Percentiles rank a stretch among this genome's conserved stretches.
Evolutionary conservation across 2,797 vertebrate species (phyloP).

Genomic region (Morelia viridis): DNA sequence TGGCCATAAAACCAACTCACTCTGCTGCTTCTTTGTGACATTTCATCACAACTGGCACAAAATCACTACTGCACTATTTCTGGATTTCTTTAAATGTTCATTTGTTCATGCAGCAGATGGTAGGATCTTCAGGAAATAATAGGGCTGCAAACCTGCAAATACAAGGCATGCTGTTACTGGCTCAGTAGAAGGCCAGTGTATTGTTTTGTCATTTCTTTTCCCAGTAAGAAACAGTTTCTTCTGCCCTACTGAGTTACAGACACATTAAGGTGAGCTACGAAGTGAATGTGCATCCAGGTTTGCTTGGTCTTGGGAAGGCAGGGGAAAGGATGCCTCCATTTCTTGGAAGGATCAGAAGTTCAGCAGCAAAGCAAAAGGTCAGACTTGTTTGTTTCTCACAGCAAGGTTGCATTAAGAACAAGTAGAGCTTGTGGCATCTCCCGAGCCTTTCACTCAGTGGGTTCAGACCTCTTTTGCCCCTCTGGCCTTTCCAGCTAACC

Average conservation of each 20-base stretch:
- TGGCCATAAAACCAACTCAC: not conserved
- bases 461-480: conserved; percentile 9
- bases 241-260: not conserved
- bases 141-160: not conserved
- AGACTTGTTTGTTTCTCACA: conserved; percentile 41
- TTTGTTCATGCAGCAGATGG: not conserved
- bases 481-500: not conserved
- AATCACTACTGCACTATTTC: not conserved
- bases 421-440: not conserved
- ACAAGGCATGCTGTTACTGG: not conserved
- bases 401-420: conserved; percentile 37
- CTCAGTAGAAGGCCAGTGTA: not conserved
- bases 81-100: not conserved
- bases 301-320: not conserved
- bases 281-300: not conserved
- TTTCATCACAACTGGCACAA: not conserved
- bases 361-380: not conserved
- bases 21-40: not conserved
- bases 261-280: not conserved
- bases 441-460: not conserved
- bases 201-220: not conserved
- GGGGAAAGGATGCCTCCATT: rapidly evolving
- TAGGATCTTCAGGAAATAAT: not conserved
- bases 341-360: not conserved
- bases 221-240: not conserved